phyloP scores from a whole-genome alignment of 2,113 vertebrate genomes.

The Rhynchopsitta pachyrhyncha region DNA sequence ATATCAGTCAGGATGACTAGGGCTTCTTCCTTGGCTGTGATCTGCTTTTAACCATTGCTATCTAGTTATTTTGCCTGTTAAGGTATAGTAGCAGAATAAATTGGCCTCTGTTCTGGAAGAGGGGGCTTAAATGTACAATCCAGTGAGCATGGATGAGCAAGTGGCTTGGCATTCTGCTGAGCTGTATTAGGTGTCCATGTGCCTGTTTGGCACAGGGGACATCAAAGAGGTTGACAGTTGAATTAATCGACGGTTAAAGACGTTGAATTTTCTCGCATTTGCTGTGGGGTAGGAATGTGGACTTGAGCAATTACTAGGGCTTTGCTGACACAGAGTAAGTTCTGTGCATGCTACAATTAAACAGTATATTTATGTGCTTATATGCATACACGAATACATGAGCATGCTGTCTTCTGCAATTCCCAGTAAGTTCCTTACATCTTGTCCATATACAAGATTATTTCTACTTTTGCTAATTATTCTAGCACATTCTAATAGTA shows the following conservation, averaged over 20 bases:
- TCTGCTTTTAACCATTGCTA: not conserved
- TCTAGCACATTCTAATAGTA: not conserved
- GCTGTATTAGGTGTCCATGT: not conserved
- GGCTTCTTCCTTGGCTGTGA: not conserved
- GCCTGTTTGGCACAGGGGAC: rapidly evolving
- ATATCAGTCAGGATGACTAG: not conserved
- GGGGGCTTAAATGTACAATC: not conserved
- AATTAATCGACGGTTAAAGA: not conserved
- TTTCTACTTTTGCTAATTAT: not conserved
- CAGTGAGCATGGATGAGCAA: not conserved
- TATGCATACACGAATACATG: not conserved
- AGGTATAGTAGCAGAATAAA: not conserved
- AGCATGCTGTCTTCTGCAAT: not conserved
- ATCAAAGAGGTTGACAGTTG: not conserved
- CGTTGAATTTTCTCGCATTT: not conserved
- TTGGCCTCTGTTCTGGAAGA: not conserved
- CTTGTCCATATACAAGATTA: not conserved
- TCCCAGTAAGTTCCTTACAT: not conserved
- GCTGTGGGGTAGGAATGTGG: not conserved
- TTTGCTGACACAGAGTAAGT: not conserved
- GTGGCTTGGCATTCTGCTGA: not conserved
- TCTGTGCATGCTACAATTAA: not conserved
- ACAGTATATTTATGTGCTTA: not conserved
- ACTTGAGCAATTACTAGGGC: not conserved
- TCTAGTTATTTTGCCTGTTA: not conserved